A percentile compares a stretch with the other conserved stretches of the same genome.
These are phyloP conservation scores for Punctoribates punctum DNA, from an alignment of 2,888 invertebrate genomes.

Conservation along the genomic window DNA sequence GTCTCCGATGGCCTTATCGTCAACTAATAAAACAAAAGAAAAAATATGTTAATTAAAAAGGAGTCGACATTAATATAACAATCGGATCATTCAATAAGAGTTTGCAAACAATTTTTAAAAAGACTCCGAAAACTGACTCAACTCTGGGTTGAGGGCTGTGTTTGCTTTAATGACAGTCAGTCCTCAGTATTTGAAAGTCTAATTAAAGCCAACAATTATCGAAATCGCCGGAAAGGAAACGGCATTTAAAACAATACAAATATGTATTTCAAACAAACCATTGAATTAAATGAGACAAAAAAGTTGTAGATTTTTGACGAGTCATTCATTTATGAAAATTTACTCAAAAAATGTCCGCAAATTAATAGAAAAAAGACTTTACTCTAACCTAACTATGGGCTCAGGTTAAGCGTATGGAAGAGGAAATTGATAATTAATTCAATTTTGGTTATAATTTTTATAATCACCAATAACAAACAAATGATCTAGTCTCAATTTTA, in stretches of 20 bases:
- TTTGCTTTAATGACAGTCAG: background rate
- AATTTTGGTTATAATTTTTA: background rate
- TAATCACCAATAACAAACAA: background rate
- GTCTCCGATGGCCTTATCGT: background rate
- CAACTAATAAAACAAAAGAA: background rate
- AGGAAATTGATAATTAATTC: conserved; percentile 37
- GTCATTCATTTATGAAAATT: conserved; percentile 29
- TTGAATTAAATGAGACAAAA: conserved; percentile 28
- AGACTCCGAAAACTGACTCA: background rate
- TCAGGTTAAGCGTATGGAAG: conserved; percentile 17
- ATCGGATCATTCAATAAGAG: background rate
- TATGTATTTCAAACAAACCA: conserved; percentile 14
- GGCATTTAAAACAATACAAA: conserved; percentile 17
- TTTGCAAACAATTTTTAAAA: background rate
- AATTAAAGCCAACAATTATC: conserved; percentile 24
- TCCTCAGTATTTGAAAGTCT: conserved; percentile 29
- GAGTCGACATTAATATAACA: background rate
- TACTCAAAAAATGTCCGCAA: conserved; percentile 18
- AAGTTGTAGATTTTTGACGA: conserved; percentile 22
- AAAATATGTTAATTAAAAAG: background rate
- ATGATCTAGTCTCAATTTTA: no score
- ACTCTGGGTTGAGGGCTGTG: background rate
- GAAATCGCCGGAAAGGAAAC: conserved; percentile 34
- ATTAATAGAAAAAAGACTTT: background rate
- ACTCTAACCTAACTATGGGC: background rate